These are phyloP conservation scores for Brachypterus glaber DNA, from an alignment of 2,888 invertebrate genomes.

Conservation along the genomic window DNA sequence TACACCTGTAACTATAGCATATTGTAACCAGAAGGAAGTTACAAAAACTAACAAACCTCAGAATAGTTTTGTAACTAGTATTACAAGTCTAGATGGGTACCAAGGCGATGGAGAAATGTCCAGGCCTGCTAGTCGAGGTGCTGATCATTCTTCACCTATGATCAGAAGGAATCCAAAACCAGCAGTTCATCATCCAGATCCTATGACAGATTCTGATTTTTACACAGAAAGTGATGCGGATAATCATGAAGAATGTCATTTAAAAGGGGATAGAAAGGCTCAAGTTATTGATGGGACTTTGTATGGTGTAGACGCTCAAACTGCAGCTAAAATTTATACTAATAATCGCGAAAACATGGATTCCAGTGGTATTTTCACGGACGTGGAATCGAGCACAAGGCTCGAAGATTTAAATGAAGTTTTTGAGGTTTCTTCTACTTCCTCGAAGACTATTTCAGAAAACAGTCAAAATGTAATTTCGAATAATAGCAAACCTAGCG, in stretches of 20 bases:
- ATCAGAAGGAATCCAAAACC: constrained; percentile 45
- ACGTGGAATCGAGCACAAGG: constrained; percentile 65
- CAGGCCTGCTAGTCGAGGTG: constrained; percentile 71
- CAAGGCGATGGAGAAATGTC: constrained; percentile 89
- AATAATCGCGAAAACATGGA: constrained; percentile 70
- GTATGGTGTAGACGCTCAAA: constrained; percentile 59
- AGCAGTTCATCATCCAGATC: constrained; percentile 61
- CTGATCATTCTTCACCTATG: constrained; percentile 59
- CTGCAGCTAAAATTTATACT: constrained; percentile 44
- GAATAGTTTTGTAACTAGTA: constrained; percentile 76
- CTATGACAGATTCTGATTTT: constrained; percentile 87
- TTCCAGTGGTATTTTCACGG: constrained; percentile 81
- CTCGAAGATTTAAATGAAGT: constrained; percentile 34
- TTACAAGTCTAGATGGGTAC: constrained; percentile 86
- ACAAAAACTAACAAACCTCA: constrained; percentile 42
- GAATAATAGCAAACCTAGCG: too few relatives aligned
- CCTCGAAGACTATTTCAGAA: constrained; percentile 47
- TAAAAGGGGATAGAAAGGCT: constrained; percentile 60
- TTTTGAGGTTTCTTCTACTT: constrained; percentile 50
- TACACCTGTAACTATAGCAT: constrained; percentile 45
- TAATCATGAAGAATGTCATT: constrained; percentile 64
- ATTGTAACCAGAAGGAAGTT: constrained; percentile 47
- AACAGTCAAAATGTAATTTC: constrained; percentile 45
- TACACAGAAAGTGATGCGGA: constrained; percentile 87
- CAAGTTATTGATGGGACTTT: constrained; percentile 84